A percentile compares a stretch with the other conserved stretches of the same genome.
These are phyloP conservation scores for Sebastes oblongus DNA, from an alignment of 2,797 vertebrate species.

Conservation along the genomic window DNA sequence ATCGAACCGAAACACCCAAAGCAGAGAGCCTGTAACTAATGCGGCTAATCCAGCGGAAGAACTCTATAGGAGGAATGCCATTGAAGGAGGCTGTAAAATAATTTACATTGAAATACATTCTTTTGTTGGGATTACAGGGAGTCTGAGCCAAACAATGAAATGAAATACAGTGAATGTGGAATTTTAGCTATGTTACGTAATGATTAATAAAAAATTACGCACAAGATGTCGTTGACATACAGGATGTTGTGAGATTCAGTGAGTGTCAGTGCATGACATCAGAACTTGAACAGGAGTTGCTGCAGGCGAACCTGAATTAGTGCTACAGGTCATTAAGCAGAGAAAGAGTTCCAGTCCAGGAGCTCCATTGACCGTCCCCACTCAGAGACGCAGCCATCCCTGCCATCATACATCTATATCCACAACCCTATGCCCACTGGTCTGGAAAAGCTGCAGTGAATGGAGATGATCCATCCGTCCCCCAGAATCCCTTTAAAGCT, in stretches of 20 bases:
- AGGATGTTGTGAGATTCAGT: not conserved
- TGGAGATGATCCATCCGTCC: slow-evolving; percentile 68
- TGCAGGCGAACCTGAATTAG: slow-evolving; percentile 47
- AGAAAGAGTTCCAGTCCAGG: slow-evolving; percentile 52
- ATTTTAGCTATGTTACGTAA: not conserved
- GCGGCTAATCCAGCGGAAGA: slow-evolving; percentile 69
- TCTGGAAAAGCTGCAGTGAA: slow-evolving; percentile 76
- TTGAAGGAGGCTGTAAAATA: slow-evolving; percentile 63
- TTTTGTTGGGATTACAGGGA: slow-evolving; percentile 24
- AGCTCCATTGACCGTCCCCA: slow-evolving; percentile 52
- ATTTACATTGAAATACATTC: slow-evolving; percentile 65
- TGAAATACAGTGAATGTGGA: slow-evolving; percentile 30
- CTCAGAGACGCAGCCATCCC: slow-evolving; percentile 61
- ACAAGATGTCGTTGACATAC: not conserved
- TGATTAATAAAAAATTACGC: not conserved
- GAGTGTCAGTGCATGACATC: not conserved
- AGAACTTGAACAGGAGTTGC: slow-evolving; percentile 26
- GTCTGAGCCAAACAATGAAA: slow-evolving; percentile 40
- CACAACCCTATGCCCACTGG: slow-evolving; percentile 66
- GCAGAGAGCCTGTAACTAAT: slow-evolving; percentile 66
- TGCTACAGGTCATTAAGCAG: slow-evolving; percentile 45
- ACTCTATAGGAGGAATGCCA: slow-evolving; percentile 49
- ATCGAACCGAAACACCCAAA: slow-evolving; percentile 34
- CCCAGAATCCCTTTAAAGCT: slow-evolving; percentile 71
- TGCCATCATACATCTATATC: slow-evolving; percentile 63